Conservation (phyloP, 1,140 invertebrate genomes). For the Cydia pomonella region DNA sequence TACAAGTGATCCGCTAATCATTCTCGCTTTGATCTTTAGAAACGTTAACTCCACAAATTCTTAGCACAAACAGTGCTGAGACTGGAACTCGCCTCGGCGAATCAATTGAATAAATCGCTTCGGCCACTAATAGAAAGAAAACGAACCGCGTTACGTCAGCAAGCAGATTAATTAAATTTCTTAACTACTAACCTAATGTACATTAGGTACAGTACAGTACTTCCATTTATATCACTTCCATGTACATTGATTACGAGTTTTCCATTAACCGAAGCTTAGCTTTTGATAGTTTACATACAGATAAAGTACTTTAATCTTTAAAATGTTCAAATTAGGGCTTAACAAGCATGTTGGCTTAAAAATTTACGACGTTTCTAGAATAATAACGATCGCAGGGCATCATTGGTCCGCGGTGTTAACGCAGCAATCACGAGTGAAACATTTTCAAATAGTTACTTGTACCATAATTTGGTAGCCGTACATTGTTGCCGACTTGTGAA, state of each 20-base stretch:
- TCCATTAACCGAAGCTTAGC: slow-evolving; percentile 72
- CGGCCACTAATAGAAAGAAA: slow-evolving; percentile 70
- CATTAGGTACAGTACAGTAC: too few species aligned
- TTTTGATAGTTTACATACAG: slow-evolving; percentile 38
- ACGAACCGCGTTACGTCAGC: slow-evolving; percentile 66
- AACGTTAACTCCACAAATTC: slow-evolving; percentile 72
- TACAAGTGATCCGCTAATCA: slow-evolving; percentile 67
- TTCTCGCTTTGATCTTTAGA: slow-evolving; percentile 66
- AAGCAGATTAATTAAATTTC: slow-evolving; percentile 73
- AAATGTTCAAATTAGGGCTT: slow-evolving; percentile 42
- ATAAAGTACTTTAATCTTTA: slow-evolving; percentile 56
- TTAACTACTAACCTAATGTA: slow-evolving; percentile 60
- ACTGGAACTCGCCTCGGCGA: slow-evolving; percentile 57
- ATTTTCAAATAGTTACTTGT: slow-evolving; percentile 70
- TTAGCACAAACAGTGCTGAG: slow-evolving; percentile 61
- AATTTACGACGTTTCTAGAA: slow-evolving; percentile 55
- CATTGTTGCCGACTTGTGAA: slow-evolving; percentile 63
- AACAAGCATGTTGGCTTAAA: slow-evolving; percentile 45
- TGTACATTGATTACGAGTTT: slow-evolving; percentile 76
- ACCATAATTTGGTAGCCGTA: slow-evolving; percentile 72
- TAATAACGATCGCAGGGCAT: slow-evolving; percentile 60
- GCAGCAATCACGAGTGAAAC: slow-evolving; percentile 65
- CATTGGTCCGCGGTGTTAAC: slow-evolving; percentile 71
- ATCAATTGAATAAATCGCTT: slow-evolving; percentile 75
- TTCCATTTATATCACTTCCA: slow-evolving; percentile 64